Evolutionary conservation across 1,140 invertebrate genomes (phyloP).

Genomic region (Hyles euphorbiae): DNA sequence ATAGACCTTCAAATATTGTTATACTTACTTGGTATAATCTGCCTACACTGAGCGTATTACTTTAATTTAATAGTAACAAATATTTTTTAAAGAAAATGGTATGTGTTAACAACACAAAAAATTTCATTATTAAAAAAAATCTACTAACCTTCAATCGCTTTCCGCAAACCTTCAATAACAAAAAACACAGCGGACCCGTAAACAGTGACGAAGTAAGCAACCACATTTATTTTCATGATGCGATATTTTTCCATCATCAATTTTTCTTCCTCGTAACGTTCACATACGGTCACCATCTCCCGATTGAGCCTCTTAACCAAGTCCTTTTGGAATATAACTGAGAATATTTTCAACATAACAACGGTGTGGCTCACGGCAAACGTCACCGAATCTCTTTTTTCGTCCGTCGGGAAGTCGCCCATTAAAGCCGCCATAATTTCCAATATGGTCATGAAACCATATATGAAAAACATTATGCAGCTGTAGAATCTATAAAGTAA

Average conservation of each 20-base stretch:
- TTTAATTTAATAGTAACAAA: too few relatives aligned
- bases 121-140: neutral
- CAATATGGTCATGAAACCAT: conserved; percentile 48
- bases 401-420: conserved; percentile 50
- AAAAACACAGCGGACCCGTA: conserved; percentile 43
- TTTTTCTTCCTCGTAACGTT: conserved; percentile 38
- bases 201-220: conserved; percentile 44
- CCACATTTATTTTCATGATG: conserved; percentile 53
- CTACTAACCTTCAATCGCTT: conserved; percentile 39
- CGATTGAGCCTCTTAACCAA: conserved; percentile 41
- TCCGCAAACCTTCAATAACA: conserved; percentile 51
- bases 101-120: too few relatives aligned
- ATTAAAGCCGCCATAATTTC: conserved; percentile 53
- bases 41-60: too few relatives aligned
- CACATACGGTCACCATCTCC: conserved; percentile 44
- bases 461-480: conserved; percentile 34
- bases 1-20: too few relatives aligned
- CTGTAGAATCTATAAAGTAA: conserved; percentile 38
- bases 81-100: too few relatives aligned
- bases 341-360: conserved; percentile 57
- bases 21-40: too few relatives aligned
- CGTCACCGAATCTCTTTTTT: conserved; percentile 50
- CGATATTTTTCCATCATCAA: conserved; percentile 47
- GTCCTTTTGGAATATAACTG: conserved; percentile 43
- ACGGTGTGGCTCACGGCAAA: conserved; percentile 57